phyloP scores from a whole-genome alignment of 2,797 vertebrate genomes.

The Liasis olivaceus region DNA sequence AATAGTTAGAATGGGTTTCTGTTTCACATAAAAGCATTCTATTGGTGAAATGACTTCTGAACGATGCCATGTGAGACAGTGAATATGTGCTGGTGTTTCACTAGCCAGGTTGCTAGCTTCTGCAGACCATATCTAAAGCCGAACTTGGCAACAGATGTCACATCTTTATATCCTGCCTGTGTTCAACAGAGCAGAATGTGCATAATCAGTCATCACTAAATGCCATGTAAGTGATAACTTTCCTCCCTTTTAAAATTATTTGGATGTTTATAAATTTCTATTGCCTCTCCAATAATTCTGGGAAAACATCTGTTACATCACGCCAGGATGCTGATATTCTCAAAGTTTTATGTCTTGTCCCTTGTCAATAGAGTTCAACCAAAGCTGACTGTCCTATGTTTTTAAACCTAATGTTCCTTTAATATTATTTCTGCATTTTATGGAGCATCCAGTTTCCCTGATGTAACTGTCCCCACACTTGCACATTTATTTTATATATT shows the following conservation, averaged over 20 bases:
- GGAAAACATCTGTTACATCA: background rate
- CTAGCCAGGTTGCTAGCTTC: background rate
- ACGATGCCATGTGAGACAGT: background rate
- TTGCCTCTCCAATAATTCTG: background rate
- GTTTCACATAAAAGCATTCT: background rate
- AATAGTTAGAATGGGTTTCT: background rate
- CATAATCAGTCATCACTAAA: background rate
- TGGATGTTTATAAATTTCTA: background rate
- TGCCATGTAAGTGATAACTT: background rate
- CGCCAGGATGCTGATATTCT: background rate
- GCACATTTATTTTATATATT: background rate
- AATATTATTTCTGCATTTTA: background rate
- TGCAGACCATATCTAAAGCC: background rate
- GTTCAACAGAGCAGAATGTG: background rate
- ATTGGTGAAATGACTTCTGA: background rate
- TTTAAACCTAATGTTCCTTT: background rate
- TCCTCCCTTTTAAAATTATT: background rate
- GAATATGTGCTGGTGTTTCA: background rate
- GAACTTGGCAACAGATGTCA: background rate
- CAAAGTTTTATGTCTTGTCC: background rate
- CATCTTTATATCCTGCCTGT: background rate
- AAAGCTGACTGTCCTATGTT: background rate
- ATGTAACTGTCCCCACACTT: background rate
- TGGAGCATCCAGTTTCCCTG: background rate
- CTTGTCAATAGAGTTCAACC: background rate